A percentile compares a stretch with the other conserved stretches of the same genome.
These are phyloP conservation scores for Rotaria sp. DNA, from an alignment of 2,888 invertebrate genomes.

Conservation along the genomic window DNA sequence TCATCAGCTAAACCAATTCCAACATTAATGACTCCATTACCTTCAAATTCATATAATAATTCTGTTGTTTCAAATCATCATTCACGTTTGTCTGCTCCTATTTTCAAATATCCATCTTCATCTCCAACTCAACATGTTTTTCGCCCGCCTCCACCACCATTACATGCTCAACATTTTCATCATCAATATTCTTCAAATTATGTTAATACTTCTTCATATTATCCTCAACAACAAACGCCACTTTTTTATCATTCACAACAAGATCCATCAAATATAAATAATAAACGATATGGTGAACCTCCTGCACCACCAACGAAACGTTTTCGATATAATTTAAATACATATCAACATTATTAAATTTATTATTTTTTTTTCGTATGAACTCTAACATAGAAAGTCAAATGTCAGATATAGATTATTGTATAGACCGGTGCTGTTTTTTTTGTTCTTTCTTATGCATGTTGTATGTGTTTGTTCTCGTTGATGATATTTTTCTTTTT, in stretches of 20 bases:
- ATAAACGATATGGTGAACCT: neutral
- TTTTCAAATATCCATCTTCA: neutral
- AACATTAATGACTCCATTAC: neutral
- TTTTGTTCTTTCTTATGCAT: neutral
- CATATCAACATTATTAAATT: neutral
- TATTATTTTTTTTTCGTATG: neutral
- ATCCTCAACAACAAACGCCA: neutral
- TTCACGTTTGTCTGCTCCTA: neutral
- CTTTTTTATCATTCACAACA: neutral
- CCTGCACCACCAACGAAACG: neutral
- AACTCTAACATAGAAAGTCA: neutral
- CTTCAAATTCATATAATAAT: neutral
- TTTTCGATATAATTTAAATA: neutral
- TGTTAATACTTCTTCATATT: neutral
- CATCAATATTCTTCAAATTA: neutral
- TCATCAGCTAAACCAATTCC: neutral
- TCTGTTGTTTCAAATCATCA: neutral
- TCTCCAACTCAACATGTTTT: neutral
- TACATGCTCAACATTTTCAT: neutral
- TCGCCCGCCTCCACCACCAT: neutral
- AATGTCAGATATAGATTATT: neutral
- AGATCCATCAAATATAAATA: neutral
- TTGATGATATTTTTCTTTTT: neutral
- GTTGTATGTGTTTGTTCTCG: neutral
- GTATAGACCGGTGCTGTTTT: neutral